phyloP scores from a whole-genome alignment of 30 jellyfish, hydroid and myxozoan genomes.

The Rhopilema esculentum region DNA sequence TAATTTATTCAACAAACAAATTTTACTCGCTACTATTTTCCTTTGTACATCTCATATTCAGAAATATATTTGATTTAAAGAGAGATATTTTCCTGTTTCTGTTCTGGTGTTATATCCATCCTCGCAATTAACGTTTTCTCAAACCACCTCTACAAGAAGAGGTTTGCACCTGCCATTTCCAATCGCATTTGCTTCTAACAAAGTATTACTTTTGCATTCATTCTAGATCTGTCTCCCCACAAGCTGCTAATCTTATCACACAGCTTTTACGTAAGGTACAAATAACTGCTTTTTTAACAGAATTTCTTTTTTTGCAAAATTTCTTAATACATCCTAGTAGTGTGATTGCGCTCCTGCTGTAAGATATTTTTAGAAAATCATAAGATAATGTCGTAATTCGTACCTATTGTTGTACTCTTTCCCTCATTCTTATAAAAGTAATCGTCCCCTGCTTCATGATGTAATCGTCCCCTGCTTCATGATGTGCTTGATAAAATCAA shows the following conservation, averaged over 20 bases:
- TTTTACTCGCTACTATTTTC: no score
- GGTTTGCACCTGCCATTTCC: neutral
- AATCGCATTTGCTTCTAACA: neutral
- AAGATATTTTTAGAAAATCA: no score
- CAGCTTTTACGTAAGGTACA: constrained; percentile 81
- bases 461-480: no score
- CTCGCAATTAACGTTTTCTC: no score
- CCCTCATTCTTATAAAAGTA: no score
- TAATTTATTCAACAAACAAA: no score
- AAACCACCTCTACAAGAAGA: neutral
- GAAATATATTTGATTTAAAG: neutral
- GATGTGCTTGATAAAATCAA: no score
- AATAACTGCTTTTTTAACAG: neutral
- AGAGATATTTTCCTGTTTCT: neutral
- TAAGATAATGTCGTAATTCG: no score
- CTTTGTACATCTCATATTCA: no score
- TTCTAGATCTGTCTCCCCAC: constrained; percentile 76
- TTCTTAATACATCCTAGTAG: neutral
- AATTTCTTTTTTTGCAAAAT: neutral
- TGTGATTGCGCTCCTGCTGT: no score
- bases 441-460: no score
- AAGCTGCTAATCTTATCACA: constrained; percentile 80
- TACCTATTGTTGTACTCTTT: no score
- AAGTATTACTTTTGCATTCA: neutral
- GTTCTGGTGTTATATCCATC: neutral